phyloP scores from a whole-genome alignment of 2,888 invertebrate species.

The Drosophila ezoana region DNA sequence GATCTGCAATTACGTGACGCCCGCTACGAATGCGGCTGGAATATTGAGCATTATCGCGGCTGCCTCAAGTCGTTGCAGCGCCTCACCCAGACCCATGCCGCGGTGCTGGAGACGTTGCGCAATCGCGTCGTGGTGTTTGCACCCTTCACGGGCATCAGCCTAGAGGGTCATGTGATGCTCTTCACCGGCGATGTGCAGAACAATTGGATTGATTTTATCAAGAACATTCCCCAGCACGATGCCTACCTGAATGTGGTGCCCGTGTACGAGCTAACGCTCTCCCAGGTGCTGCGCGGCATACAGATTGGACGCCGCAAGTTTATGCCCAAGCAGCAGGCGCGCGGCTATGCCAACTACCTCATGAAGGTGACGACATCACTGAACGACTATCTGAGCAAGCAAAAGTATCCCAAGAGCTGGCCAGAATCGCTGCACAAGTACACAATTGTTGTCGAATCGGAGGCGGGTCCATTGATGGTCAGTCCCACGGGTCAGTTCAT shows the following conservation, averaged over 20 bases:
- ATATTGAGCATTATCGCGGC: constrained; percentile 95
- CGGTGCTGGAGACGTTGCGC: constrained; percentile 89
- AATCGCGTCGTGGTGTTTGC: constrained; percentile 93
- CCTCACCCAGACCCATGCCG: constrained; percentile 90
- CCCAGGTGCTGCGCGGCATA: constrained; percentile 92
- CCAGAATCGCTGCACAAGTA: constrained; percentile 90
- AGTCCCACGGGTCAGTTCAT: constrained; percentile 97
- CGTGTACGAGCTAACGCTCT: constrained; percentile 93
- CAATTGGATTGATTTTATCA: constrained; percentile 96
- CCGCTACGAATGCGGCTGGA: constrained; percentile 94
- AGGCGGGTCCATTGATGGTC: constrained; percentile 96
- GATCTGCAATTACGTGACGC: constrained; percentile 87
- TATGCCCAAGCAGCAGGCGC: constrained; percentile 95
- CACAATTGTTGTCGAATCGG: constrained; percentile 89
- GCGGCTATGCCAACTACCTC: constrained; percentile 93
- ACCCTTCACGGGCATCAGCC: constrained; percentile 94
- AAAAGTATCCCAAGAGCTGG: constrained; percentile 90
- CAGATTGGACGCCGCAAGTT: constrained; percentile 94
- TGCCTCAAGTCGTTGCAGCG: constrained; percentile 93
- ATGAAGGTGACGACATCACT: constrained; percentile 93
- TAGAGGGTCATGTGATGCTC: constrained; percentile 95
- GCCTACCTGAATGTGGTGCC: constrained; percentile 90
- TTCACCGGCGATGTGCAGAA: constrained; percentile 96
- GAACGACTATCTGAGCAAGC: constrained; percentile 89
- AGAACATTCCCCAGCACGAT: constrained; percentile 92